A percentile compares a stretch with the other conserved stretches of the same genome.
These are phyloP conservation scores for Drosophila hydei DNA, from an alignment of 1,140 invertebrate genomes.

Conservation along the genomic window DNA sequence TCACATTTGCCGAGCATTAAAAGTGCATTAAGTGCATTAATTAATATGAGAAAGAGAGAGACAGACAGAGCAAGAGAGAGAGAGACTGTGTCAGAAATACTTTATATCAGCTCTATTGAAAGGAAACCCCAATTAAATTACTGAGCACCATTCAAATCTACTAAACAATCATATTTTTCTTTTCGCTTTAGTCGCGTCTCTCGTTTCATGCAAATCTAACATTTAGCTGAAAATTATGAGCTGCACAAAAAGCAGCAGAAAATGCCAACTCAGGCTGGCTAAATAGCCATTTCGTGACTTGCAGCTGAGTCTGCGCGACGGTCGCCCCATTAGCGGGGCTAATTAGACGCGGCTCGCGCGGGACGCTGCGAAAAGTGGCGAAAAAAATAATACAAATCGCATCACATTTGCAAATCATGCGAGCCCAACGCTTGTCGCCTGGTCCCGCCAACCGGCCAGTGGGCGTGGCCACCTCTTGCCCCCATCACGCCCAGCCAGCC, in stretches of 20 bases:
- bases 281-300: slow-evolving; percentile 79
- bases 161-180: slow-evolving; percentile 18
- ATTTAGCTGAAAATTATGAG: slow-evolving; percentile 56
- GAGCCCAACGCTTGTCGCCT: slow-evolving; percentile 10
- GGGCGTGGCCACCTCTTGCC: slow-evolving; percentile 13
- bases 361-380: slow-evolving; percentile 5
- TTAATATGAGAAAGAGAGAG: slow-evolving; percentile 50
- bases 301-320: slow-evolving; percentile 74
- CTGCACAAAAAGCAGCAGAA: slow-evolving; percentile 41
- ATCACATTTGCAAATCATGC: slow-evolving; percentile 74
- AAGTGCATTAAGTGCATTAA: slow-evolving; percentile 76
- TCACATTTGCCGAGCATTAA: slow-evolving; percentile 73
- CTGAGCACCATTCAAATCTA: slow-evolving; percentile 26
- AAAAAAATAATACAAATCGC: slow-evolving; percentile 69
- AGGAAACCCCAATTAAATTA: too few species aligned
- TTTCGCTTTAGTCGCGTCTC: slow-evolving; percentile 35
- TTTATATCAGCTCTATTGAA: too few species aligned
- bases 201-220: slow-evolving; percentile 75
- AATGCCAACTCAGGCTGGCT: slow-evolving; percentile 68
- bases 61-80: neutral
- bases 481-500: slow-evolving; percentile 23
- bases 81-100: too few species aligned
- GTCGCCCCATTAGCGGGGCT: slow-evolving; percentile 64
- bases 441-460: slow-evolving; percentile 1
- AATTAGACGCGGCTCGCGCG: slow-evolving; percentile 59